A percentile compares a stretch with the other conserved stretches of the same genome.
Conservation (phyloP, 2,888 invertebrate species). For the Cybosia mesomella region DNA sequence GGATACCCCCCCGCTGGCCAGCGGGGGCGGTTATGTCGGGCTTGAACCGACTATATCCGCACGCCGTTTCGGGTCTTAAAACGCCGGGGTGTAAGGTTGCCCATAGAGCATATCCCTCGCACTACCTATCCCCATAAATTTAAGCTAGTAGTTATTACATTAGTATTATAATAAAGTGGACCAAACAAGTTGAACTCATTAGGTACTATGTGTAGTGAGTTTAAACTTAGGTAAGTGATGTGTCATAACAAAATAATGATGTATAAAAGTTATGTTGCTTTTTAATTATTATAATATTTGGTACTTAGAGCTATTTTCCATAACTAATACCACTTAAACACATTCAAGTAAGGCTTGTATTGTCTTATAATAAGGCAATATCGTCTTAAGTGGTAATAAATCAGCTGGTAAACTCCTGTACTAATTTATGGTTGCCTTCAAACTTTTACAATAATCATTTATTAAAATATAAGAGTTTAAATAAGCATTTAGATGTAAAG, state of each 20-base stretch:
- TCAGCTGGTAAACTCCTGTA: background rate
- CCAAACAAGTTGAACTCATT: background rate
- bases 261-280: background rate
- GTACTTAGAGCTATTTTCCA: background rate
- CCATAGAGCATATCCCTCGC: background rate
- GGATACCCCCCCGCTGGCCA: too few species aligned
- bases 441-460: background rate
- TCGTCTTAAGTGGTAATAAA: constrained; percentile 10
- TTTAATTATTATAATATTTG: background rate
- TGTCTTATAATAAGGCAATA: background rate
- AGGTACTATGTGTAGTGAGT: background rate
- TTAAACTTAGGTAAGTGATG: background rate
- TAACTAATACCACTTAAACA: background rate
- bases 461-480: background rate
- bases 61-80: too few species aligned
- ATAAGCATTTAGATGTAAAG: background rate
- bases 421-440: background rate
- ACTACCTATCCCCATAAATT: background rate
- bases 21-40: too few species aligned
- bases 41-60: background rate
- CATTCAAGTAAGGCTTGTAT: background rate
- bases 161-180: background rate
- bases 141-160: too few species aligned
- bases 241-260: background rate
- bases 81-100: too few species aligned